phyloP scores from a whole-genome alignment of 2,888 invertebrate genomes.

The Caenorhabditis sp. region DNA sequence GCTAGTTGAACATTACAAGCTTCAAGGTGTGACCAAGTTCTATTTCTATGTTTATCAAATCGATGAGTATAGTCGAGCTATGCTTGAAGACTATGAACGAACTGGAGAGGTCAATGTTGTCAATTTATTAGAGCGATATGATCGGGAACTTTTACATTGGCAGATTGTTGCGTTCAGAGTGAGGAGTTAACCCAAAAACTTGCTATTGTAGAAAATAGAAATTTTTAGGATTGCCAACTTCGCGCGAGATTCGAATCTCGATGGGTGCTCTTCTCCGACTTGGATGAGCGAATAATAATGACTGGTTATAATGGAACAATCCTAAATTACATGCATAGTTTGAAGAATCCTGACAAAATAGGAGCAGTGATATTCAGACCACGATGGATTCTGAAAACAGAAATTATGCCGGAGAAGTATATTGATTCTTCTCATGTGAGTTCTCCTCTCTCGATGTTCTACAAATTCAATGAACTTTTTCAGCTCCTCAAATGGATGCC shows the following conservation, averaged over 20 bases:
- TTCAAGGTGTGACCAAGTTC: slow-evolving; percentile 32
- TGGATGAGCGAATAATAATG: slow-evolving; percentile 38
- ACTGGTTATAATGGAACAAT: slow-evolving; percentile 31
- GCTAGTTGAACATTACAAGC: slow-evolving; percentile 32
- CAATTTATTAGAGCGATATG: slow-evolving; percentile 22
- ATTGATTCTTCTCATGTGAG: not conserved
- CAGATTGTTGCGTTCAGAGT: slow-evolving; percentile 36
- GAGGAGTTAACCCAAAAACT: no score
- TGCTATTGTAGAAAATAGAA: not conserved
- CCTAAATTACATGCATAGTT: slow-evolving; percentile 22
- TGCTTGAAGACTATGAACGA: slow-evolving; percentile 36
- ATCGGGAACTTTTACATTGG: slow-evolving; percentile 26
- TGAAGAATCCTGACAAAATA: slow-evolving; percentile 8
- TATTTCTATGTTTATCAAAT: slow-evolving; percentile 38
- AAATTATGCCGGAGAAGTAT: not conserved
- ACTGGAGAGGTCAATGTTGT: slow-evolving; percentile 32
- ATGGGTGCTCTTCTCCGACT: slow-evolving; percentile 31
- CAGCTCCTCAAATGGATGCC: slow-evolving; percentile 26
- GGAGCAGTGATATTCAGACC: not conserved
- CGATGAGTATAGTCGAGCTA: slow-evolving; percentile 24
- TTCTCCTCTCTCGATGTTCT: not conserved
- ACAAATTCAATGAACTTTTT: not conserved
- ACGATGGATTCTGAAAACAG: slow-evolving; percentile 1
- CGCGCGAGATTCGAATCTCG: slow-evolving; percentile 20
- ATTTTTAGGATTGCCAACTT: slow-evolving; percentile 29